phyloP scores from a whole-genome alignment of 2,797 vertebrate species.

The Typhlichthys subterraneus region DNA sequence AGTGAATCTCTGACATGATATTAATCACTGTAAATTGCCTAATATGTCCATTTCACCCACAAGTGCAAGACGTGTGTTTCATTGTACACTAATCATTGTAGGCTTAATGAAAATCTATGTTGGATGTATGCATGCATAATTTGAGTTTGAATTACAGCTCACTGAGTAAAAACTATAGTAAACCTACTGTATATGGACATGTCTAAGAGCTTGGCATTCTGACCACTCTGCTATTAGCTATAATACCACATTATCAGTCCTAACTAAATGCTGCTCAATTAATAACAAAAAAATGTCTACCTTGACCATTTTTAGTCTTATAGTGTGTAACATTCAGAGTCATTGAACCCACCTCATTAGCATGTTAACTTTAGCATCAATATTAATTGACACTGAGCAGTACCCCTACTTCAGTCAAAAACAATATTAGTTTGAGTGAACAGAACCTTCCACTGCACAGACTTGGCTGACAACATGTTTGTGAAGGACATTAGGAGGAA shows the following conservation, averaged over 20 bases:
- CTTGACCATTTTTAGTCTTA: no score
- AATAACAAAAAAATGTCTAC: no score
- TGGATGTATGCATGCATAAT: constrained; percentile 14
- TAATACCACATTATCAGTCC: neutral
- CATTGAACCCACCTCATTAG: no score
- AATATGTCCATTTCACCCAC: constrained; percentile 41
- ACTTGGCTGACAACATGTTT: neutral
- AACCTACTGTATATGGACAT: constrained; percentile 8
- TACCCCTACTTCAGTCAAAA: neutral
- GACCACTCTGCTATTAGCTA: neutral
- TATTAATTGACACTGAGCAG: no score
- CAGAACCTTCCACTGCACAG: neutral
- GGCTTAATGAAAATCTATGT: neutral
- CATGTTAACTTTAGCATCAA: neutral
- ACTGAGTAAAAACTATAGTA: constrained; percentile 11
- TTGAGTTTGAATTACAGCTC: constrained; percentile 20
- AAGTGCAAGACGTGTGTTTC: constrained; percentile 32
- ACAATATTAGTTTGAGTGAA: constrained; percentile 4
- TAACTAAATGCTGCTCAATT: neutral
- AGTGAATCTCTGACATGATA: constrained; percentile 18
- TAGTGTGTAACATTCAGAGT: no score
- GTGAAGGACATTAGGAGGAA: neutral
- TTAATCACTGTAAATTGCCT: constrained; percentile 45
- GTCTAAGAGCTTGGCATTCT: constrained; percentile 7
- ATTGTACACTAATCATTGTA: constrained; percentile 18